A percentile compares a stretch with the other conserved stretches of the same genome.
These are phyloP conservation scores for Lochmaea capreae DNA, from an alignment of 2,888 invertebrate species.

Conservation along the genomic window DNA sequence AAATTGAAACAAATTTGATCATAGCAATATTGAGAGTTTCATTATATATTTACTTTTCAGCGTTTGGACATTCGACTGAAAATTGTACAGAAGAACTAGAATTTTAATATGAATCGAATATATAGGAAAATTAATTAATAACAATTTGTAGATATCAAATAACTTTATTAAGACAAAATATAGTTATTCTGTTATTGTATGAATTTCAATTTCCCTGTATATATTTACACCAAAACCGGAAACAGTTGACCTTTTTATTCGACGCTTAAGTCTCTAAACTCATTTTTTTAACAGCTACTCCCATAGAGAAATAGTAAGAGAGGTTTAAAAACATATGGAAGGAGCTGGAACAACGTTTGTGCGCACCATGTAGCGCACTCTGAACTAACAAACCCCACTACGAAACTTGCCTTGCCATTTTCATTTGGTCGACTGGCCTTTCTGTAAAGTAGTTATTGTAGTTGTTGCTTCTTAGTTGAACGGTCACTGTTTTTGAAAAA, in stretches of 20 bases:
- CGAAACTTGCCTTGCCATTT: no score
- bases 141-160: conserved; percentile 32
- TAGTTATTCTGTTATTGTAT: conserved; percentile 26
- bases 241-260: neutral
- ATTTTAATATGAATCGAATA: conserved; percentile 67
- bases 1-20: no score
- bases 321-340: no score
- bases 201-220: conserved; percentile 17
- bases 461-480: no score
- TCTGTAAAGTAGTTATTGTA: no score
- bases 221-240: neutral
- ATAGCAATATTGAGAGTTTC: neutral
- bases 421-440: no score
- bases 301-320: no score
- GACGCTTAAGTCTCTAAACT: neutral
- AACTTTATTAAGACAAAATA: neutral
- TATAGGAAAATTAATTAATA: conserved; percentile 32
- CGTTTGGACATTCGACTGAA: conserved; percentile 88
- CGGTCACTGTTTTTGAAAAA: no score
- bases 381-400: no score
- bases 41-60: conserved; percentile 68
- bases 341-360: no score
- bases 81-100: conserved; percentile 90
- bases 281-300: neutral
- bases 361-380: no score